Evolutionary conservation across 2,797 vertebrate species (phyloP).

Genomic region (Mus caroli): DNA sequence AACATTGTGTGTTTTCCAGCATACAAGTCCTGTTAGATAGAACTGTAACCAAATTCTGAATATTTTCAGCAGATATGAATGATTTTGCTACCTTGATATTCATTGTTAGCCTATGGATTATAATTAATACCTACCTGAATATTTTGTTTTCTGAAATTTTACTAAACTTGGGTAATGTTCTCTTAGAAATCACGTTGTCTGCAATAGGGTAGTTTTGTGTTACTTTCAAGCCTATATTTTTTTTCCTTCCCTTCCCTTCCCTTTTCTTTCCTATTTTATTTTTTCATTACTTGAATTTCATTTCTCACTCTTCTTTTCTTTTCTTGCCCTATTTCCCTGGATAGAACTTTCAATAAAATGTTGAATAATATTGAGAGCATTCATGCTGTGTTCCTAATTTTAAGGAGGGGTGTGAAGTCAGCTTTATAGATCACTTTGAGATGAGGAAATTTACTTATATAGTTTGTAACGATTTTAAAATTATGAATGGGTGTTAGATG

Average conservation of each 20-base stretch:
- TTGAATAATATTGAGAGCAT: background rate
- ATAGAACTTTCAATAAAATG: background rate
- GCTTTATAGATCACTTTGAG: background rate
- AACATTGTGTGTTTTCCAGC: background rate
- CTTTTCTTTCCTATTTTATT: too few species aligned
- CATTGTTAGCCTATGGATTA: background rate
- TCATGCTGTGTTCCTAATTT: conserved; percentile 32
- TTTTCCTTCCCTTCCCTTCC: background rate
- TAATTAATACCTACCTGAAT: background rate
- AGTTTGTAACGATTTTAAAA: background rate
- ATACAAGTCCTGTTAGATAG: background rate
- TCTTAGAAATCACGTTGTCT: background rate
- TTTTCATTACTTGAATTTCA: background rate
- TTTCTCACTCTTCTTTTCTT: background rate
- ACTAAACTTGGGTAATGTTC: background rate
- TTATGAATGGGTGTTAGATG: background rate
- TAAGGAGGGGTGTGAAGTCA: background rate
- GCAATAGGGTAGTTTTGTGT: conserved; percentile 8
- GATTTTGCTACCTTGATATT: background rate
- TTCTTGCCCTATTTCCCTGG: conserved; percentile 19
- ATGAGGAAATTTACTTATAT: background rate
- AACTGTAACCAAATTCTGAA: background rate
- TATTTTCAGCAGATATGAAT: background rate
- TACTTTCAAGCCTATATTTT: background rate
- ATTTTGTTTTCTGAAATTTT: conserved; percentile 19